phyloP scores from a whole-genome alignment of 2,888 invertebrate species.

The Stenoptilia bipunctidactyla region DNA sequence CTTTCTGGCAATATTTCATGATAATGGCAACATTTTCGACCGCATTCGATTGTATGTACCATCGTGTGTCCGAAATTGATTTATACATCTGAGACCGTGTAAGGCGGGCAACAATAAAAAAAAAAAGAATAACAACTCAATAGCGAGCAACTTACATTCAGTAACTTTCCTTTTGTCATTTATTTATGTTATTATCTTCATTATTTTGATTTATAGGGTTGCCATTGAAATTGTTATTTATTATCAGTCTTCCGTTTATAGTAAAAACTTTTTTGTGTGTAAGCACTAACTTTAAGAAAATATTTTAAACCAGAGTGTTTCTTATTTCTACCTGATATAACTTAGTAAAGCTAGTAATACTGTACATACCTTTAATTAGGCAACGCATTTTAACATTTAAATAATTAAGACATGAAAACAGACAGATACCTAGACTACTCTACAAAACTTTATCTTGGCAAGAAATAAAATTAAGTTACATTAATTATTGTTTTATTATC shows the following conservation, averaged over 20 bases:
- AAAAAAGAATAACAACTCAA: slow-evolving; percentile 46
- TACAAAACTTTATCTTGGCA: slow-evolving; percentile 48
- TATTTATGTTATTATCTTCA: slow-evolving; percentile 3
- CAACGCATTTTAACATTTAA: slow-evolving; percentile 19
- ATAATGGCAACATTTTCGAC: slow-evolving; percentile 15
- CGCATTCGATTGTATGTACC: slow-evolving; percentile 24
- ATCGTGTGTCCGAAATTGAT: slow-evolving; percentile 29
- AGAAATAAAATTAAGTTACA: slow-evolving; percentile 30
- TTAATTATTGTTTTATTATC: neutral
- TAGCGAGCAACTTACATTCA: slow-evolving; percentile 29
- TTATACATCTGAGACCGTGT: slow-evolving; percentile 28
- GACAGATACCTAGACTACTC: slow-evolving; percentile 19
- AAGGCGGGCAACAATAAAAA: slow-evolving; percentile 18
- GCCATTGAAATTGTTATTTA: neutral
- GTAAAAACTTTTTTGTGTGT: neutral
- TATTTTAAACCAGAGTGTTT: slow-evolving; percentile 22
- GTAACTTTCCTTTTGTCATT: slow-evolving; percentile 9
- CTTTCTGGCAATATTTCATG: slow-evolving; percentile 6
- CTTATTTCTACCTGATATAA: slow-evolving; percentile 28
- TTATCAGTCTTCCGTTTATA: neutral
- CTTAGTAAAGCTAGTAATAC: slow-evolving; percentile 69
- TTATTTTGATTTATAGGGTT: neutral
- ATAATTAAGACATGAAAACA: slow-evolving; percentile 21
- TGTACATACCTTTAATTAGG: slow-evolving; percentile 59
- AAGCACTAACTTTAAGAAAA: too few species aligned